Evolutionary conservation across 2,888 invertebrate genomes (phyloP), one percentile per base, ranked within the genome.

Genomic region (Atrina japonica): DNA sequence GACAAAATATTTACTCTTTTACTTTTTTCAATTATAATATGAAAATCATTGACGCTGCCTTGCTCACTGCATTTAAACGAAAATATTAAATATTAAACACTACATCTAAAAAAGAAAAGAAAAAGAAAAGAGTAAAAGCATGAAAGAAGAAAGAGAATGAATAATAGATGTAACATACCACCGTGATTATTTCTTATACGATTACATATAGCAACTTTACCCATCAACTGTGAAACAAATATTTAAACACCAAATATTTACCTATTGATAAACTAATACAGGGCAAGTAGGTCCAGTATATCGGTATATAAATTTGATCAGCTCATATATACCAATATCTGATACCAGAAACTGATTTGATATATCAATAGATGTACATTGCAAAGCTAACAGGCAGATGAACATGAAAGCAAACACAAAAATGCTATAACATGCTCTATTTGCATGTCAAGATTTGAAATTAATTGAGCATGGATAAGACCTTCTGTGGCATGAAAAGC

Each of bases 201-300:
- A 11, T 23, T 18, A 18, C 23, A 7, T 25, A 25, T 14, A 14
- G 52, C 23, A 52, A 25, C 23, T 52, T 6, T 23, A 18, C 7
- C 52, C 23, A 52, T 52, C 52, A 35, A 5, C 35, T 35, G 11
- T 35, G 35, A 35, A 35, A 35, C 35, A 52, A 52, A 52, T 25
- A 23, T 52, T 52, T 52, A 52, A 52, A 52, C 25, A 52, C 52
- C 52, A 52, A 52, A 52, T 52, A 52, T 52, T 52, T 52, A 23
- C 23, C 23, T 52, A 52, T 52, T 21, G 52, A 23, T 52, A 52
- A 52, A 21, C 23, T 52, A 52, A 52, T 23, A 52, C 14, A 25
- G 7, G 52, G 21, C 52, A 52, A 52, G 52, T 21, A 35, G 6
- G 35, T 35, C 35, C 35, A 35, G 5, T 35, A 35, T 11, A 35